Evolutionary conservation across 2,888 invertebrate genomes (phyloP), one percentile per base, ranked within the genome.

Genomic region (Eledona agricola): DNA sequence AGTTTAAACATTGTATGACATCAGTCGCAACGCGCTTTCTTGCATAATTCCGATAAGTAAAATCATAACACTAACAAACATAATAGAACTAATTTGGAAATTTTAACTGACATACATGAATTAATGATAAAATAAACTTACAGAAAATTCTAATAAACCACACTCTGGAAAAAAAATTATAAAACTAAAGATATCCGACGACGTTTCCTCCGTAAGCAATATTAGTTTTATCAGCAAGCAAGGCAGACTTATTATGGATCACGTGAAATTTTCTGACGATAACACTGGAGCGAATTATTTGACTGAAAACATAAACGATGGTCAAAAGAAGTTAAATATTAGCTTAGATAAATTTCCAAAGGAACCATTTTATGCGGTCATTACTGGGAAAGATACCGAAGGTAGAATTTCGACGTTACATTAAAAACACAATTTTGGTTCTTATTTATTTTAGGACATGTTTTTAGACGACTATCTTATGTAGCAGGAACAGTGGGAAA

Each of bases 351-450:
- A 56, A 3, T 37, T 64, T 35, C 66, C 64, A 22, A 22, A 56
- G 20, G 55, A 66, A 25, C 56, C 66, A 6, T 59, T 66, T 37
- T 70, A 69, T 46, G 66, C 70, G 11, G 50, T 66, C 29, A 49
- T 73, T 37, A 61, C 56, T 37, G 73, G 73, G 23, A 69, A 63
- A 54, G 71, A 72, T 54, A 42, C 57, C 13, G 46, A 66, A 57
- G 72, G 73, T 71, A 64, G 5, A 5, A 10, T 6, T n/a, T 11
- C 3, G 11, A 22, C 25, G 11, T 12, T 45, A 22, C 17, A 13
- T 35, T 12, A 19, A 6, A 9, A 4, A 13, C 9, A 28, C 16
- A 49, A 29, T 12, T 34, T 45, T 15, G 13, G n/a, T n/a, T n/a
- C n/a, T n/a, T n/a, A n/a, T n/a, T n/a, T n/a, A n/a, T 66, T 66